Conservation (phyloP, 2,113 vertebrate species). For the Vimba vimba region DNA sequence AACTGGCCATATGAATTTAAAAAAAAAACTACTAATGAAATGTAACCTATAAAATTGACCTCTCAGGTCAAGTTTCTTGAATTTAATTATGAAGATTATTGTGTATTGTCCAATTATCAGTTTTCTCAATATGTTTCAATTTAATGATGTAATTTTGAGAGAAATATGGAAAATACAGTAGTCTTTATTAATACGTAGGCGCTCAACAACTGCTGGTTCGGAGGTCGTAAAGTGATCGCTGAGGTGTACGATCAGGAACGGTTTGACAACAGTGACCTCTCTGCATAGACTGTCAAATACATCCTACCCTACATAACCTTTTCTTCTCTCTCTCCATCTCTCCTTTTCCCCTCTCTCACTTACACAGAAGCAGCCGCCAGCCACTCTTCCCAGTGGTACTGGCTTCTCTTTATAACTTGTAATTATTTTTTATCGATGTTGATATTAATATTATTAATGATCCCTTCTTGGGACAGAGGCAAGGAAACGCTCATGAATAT, state of each 20-base stretch:
- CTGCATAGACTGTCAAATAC: conserved; percentile 77
- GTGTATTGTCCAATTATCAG: neutral
- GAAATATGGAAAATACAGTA: neutral
- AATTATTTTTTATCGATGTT: conserved; percentile 70
- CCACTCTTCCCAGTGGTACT: conserved; percentile 51
- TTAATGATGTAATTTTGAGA: neutral
- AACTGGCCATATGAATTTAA: neutral
- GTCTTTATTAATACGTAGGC: conserved; percentile 66
- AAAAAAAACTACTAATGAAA: neutral
- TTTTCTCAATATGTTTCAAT: neutral
- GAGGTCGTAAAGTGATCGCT: conserved; percentile 87
- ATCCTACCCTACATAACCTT: neutral
- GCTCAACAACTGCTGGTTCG: conserved; percentile 93
- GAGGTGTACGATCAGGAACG: conserved; percentile 92
- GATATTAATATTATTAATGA: conserved; percentile 70
- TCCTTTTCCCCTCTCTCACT: conserved; percentile 28
- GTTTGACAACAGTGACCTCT: conserved; percentile 90
- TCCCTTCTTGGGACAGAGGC: conserved; percentile 56
- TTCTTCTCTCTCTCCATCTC: conserved; percentile 21
- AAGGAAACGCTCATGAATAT: conserved; percentile 58
- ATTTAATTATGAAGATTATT: neutral
- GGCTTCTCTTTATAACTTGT: conserved; percentile 66
- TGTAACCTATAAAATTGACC: neutral
- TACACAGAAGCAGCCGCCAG: conserved; percentile 48
- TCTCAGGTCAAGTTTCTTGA: neutral